A percentile compares a stretch with the other conserved stretches of the same genome.
Conservation (phyloP, 2,888 invertebrate species). For the Alcis repandata region DNA sequence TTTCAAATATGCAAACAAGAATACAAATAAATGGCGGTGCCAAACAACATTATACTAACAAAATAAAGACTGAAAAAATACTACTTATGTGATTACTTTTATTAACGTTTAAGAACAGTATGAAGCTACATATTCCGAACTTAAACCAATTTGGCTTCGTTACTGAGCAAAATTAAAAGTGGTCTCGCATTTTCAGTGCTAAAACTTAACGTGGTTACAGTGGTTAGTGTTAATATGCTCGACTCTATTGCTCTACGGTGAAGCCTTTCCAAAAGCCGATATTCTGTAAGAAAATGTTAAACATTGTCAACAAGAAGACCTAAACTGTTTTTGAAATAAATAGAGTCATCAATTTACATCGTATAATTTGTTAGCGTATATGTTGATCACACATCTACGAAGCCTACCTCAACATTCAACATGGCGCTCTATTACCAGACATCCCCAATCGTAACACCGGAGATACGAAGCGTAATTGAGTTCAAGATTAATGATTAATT, state of each 20-base stretch:
- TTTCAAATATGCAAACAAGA: background rate
- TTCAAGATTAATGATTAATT: conserved; percentile 42
- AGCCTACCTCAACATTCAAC: conserved; percentile 25
- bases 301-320: no score
- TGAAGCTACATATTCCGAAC: background rate
- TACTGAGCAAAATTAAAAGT: conserved; percentile 13
- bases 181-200: conserved; percentile 5
- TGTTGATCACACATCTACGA: background rate
- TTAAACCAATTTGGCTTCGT: conserved; percentile 12
- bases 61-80: background rate
- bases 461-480: conserved; percentile 35
- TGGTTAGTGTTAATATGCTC: background rate
- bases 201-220: conserved; percentile 7
- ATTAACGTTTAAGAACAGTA: background rate
- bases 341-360: no score
- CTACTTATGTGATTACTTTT: no score
- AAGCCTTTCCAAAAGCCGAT: background rate
- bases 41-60: background rate
- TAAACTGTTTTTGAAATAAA: no score
- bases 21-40: background rate
- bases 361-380: background rate
- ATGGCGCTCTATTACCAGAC: conserved; percentile 5
- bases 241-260: background rate
- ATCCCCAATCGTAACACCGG: conserved; percentile 23
- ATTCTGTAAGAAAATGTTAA: background rate